Evolutionary conservation across 2,888 invertebrate species (phyloP).

Genomic region (Willowsia nigromaculata): DNA sequence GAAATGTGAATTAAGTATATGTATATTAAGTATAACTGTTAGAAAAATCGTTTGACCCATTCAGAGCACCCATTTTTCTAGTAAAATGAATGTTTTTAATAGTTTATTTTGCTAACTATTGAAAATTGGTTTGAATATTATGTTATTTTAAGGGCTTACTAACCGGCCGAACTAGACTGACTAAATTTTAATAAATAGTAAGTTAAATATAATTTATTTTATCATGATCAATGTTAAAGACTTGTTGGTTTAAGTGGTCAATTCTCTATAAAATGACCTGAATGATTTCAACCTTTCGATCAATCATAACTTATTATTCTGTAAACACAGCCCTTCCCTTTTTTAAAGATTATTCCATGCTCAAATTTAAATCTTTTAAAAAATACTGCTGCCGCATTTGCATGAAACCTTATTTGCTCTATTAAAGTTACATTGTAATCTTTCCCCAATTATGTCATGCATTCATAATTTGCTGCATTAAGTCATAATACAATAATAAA

Average conservation of each 20-base stretch:
- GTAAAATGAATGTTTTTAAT: background rate
- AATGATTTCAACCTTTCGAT: background rate
- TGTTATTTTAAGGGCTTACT: constrained; percentile 49
- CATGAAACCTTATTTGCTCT: background rate
- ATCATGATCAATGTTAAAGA: background rate
- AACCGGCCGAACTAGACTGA: constrained; percentile 66
- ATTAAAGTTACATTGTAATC: background rate
- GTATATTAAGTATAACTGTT: background rate
- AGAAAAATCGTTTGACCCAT: background rate
- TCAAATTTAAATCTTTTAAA: too few species aligned
- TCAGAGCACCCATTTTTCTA: constrained; percentile 5
- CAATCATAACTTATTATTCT: background rate
- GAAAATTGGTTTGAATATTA: background rate
- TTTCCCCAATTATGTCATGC: constrained; percentile 6
- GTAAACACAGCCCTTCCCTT: too few species aligned
- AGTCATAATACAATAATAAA: background rate
- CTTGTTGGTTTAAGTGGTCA: background rate
- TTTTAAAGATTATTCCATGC: too few species aligned
- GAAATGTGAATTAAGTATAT: constrained; percentile 17
- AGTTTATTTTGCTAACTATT: background rate
- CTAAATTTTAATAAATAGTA: constrained; percentile 31
- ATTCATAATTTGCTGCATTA: background rate
- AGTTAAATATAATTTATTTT: constrained; percentile 27
- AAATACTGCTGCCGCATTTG: too few species aligned
- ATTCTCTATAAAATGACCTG: background rate